Percentiles rank a stretch among this genome's conserved stretches.
phyloP scores from a whole-genome alignment of 2,888 invertebrate species.

The Mongoloraphidia duomilia region DNA sequence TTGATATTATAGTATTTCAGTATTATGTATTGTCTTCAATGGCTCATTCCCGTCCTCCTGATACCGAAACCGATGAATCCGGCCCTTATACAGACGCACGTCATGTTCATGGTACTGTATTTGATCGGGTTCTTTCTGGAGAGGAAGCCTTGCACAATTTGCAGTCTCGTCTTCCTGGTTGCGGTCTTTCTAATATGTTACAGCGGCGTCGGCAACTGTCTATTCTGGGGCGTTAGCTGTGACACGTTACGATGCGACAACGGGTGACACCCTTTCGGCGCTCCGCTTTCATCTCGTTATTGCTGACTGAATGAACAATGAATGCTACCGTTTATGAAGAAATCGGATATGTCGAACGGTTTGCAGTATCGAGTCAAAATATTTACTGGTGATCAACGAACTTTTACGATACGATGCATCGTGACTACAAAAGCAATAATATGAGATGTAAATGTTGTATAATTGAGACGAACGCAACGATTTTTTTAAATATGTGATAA shows the following conservation, averaged over 20 bases:
- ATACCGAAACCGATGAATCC: conserved; percentile 98
- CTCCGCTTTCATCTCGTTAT: background rate
- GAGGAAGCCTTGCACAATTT: conserved; percentile 93
- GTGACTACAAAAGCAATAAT: too few species aligned
- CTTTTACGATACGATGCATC: too few species aligned
- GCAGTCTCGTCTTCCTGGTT: conserved; percentile 85
- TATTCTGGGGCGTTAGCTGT: conserved; percentile 78
- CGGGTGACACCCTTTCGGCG: background rate
- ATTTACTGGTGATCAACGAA: too few species aligned
- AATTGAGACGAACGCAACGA: too few species aligned
- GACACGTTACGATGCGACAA: conserved; percentile 28
- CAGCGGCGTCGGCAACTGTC: conserved; percentile 87
- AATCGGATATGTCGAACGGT: too few species aligned
- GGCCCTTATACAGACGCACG: conserved; percentile 87
- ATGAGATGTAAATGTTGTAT: too few species aligned
- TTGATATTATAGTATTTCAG: too few species aligned
- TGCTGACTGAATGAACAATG: background rate
- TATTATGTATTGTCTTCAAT: conserved; percentile 90
- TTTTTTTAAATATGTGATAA: too few species aligned
- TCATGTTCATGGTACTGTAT: conserved; percentile 94
- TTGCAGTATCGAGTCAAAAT: too few species aligned
- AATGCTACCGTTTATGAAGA: too few species aligned
- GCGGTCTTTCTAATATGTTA: conserved; percentile 92
- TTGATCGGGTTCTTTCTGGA: conserved; percentile 94
- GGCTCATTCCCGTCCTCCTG: conserved; percentile 89